Conservation (phyloP, 1,140 invertebrate genomes). For the Monomorium pharaonis region DNA sequence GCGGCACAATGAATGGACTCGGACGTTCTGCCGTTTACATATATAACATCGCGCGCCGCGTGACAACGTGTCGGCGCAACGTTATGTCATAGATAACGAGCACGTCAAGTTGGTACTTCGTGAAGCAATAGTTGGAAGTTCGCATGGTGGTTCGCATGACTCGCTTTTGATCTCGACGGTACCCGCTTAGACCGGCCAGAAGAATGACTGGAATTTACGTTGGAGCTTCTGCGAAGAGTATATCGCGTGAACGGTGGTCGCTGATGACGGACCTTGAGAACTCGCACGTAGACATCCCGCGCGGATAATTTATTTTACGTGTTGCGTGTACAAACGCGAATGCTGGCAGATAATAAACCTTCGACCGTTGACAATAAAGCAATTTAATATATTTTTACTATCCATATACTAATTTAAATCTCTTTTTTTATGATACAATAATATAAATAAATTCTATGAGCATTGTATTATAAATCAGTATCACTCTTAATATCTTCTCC, state of each 20-base stretch:
- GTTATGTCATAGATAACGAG: constrained; percentile 2
- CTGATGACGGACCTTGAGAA: not conserved
- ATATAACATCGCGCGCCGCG: not conserved
- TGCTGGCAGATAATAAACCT: not conserved
- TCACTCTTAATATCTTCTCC: not conserved
- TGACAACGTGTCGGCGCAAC: not conserved
- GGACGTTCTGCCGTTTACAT: not conserved
- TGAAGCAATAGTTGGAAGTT: not conserved
- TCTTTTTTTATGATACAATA: not conserved
- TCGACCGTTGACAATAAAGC: not conserved
- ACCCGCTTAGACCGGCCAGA: not conserved
- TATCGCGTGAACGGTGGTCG: not conserved
- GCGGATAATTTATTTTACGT: not conserved
- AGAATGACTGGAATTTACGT: not conserved
- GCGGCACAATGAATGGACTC: constrained; percentile 1
- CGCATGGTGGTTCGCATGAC: not conserved
- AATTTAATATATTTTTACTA: not conserved
- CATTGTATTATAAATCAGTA: not conserved
- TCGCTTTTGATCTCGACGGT: not conserved
- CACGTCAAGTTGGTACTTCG: constrained; percentile 2
- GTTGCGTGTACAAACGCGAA: not conserved
- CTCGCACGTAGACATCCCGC: not conserved
- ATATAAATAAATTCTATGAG: not conserved
- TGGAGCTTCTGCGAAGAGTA: not conserved
- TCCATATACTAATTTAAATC: not conserved